phyloP scores from a whole-genome alignment of 2,113 vertebrate genomes.

The Gracilinanus agilis region DNA sequence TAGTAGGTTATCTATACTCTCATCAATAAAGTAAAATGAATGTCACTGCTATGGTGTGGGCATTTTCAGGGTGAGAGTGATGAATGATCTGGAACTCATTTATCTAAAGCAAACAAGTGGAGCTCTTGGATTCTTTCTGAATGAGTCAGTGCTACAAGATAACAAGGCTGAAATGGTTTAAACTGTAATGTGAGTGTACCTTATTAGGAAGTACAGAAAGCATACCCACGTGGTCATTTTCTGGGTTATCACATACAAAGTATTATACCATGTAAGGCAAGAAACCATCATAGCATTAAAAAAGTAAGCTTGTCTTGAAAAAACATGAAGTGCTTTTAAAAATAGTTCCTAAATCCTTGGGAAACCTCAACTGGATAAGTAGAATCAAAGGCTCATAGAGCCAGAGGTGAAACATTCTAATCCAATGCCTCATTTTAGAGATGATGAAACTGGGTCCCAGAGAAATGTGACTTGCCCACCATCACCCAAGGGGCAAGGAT shows the following conservation, averaged over 20 bases:
- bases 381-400: neutral
- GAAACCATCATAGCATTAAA: slow-evolving; percentile 27
- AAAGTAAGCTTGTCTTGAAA: neutral
- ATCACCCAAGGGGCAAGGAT: neutral
- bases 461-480: neutral
- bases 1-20: slow-evolving; percentile 32
- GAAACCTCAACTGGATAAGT: neutral
- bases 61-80: slow-evolving; percentile 64
- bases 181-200: slow-evolving; percentile 49
- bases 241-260: neutral
- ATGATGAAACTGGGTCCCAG: neutral
- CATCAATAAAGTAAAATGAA: slow-evolving; percentile 46
- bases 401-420: neutral
- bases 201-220: slow-evolving; percentile 53
- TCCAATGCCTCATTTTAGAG: neutral
- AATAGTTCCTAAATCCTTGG: neutral
- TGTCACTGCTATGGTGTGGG: slow-evolving; percentile 36
- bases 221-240: slow-evolving; percentile 35
- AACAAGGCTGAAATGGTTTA: slow-evolving; percentile 64
- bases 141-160: slow-evolving; percentile 73
- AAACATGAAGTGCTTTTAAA: neutral
- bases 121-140: slow-evolving; percentile 55
- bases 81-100: slow-evolving; percentile 68
- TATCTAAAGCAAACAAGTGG: slow-evolving; percentile 75
- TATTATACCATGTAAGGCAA: slow-evolving; percentile 21